A percentile compares a stretch with the other conserved stretches of the same genome.
Conservation (phyloP, 2,888 invertebrate genomes). For the Nezara viridula region DNA sequence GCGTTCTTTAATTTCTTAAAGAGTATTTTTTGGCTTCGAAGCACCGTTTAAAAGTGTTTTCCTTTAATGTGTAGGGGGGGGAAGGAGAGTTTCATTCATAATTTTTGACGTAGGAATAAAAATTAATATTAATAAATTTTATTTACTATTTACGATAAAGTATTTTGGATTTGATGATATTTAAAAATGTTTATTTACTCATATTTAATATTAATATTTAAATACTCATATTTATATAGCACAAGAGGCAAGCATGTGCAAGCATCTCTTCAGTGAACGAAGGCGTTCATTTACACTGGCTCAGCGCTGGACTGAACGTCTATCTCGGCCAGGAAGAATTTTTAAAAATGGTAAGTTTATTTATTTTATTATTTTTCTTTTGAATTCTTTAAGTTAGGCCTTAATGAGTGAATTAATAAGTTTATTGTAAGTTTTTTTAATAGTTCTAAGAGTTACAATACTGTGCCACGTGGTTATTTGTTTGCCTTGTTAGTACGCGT, state of each 20-base stretch:
- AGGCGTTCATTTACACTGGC: constrained; percentile 38
- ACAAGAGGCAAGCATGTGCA: not conserved
- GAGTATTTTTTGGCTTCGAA: too few species aligned
- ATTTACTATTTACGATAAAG: not conserved
- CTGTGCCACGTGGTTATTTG: not conserved
- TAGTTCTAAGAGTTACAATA: not conserved
- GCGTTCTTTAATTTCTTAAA: too few species aligned
- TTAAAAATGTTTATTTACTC: not conserved
- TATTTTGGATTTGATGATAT: not conserved
- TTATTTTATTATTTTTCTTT: not conserved
- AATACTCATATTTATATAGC: constrained; percentile 19
- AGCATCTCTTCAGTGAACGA: not conserved
- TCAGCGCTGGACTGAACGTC: constrained; percentile 41
- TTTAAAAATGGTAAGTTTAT: constrained; percentile 32
- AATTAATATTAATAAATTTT: not conserved
- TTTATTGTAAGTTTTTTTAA: not conserved
- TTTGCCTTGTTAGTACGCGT: not conserved
- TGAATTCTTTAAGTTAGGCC: not conserved
- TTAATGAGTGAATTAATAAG: not conserved
- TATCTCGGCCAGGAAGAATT: constrained; percentile 39
- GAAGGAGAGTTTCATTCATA: too few species aligned
- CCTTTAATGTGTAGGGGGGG: not conserved
- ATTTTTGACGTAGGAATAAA: not conserved
- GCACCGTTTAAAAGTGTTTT: too few species aligned
- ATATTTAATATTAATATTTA: not conserved